Conservation (phyloP, 2,888 invertebrate species). For the Plebejus anna region DNA sequence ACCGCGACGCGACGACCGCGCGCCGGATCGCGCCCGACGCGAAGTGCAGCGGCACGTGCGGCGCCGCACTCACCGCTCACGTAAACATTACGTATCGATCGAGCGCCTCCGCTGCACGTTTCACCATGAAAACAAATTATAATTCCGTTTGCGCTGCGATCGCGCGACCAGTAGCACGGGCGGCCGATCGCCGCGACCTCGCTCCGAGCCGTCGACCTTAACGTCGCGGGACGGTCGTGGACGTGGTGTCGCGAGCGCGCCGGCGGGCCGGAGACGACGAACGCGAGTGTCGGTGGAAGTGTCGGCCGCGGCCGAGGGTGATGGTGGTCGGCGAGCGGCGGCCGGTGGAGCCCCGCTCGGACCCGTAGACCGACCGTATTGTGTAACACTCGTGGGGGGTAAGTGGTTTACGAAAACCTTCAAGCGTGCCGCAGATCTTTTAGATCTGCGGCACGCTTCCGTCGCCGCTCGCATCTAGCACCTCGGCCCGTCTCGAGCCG, state of each 20-base stretch:
- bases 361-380: not conserved
- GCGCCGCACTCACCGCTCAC: slow-evolving; percentile 33
- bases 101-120: slow-evolving; percentile 35
- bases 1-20: slow-evolving; percentile 41
- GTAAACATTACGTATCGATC: slow-evolving; percentile 39
- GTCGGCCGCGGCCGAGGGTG: slow-evolving; percentile 9
- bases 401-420: slow-evolving; percentile 11
- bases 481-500: not conserved
- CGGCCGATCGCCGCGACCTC: slow-evolving; percentile 35
- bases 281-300: not conserved
- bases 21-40: slow-evolving; percentile 35
- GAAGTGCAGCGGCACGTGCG: slow-evolving; percentile 31
- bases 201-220: slow-evolving; percentile 32
- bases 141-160: slow-evolving; percentile 34
- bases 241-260: not conserved
- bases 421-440: not conserved
- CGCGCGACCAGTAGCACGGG: slow-evolving; percentile 28
- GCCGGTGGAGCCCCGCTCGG: slow-evolving; percentile 2
- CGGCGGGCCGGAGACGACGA: not conserved
- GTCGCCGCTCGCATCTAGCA: not conserved
- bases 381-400: slow-evolving; percentile 8
- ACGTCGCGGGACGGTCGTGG: slow-evolving; percentile 16
- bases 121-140: slow-evolving; percentile 35
- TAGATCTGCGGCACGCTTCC: not conserved
- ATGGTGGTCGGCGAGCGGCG: slow-evolving; percentile 8